Evolutionary conservation across 23 tunicate species (phyloP), one percentile per base, ranked within the genome.

Genomic region (Clavelina lepadiformis): DNA sequence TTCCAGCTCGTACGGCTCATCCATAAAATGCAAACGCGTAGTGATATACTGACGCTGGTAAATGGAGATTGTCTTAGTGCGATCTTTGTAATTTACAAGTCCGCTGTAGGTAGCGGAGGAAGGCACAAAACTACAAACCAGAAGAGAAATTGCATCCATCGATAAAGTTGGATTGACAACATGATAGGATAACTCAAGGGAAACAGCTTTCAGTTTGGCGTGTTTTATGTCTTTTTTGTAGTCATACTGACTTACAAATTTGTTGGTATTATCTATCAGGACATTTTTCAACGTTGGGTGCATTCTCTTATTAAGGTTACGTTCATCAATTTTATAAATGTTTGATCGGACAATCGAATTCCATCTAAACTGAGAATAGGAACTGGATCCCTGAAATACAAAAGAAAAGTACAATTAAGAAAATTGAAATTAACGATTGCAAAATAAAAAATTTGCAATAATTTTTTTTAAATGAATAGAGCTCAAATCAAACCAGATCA

Each of bases 291-390:
- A 11, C 4, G 33, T 51, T 24, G 20, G 28, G 33, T 45, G 56
- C 74, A 50, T 68, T 21, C 33, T 31, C 20, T 30, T 29, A 27
- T 23, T 35, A 31, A 51, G 1, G 45, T 68, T 45, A 6, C 32
- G 31, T 29, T 68, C 65, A 25, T 36, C 55, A 4, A 52, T 8
- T 25, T 25, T 55, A 28, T 51, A 71, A 33, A 28, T 23, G 15
- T 55, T 27, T 25, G 26, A 4, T 1, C 51, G 31, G 1, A 56
- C 52, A 33, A 71, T 55, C 21, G 76, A 4, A 24, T 56, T 35
- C 76, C 76, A 71, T 35, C 65, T 45, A 45, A 44, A 51, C 33
- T 68, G 74, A n/a, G 74, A 28, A 24, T 68, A 28, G 8, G 61
- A 8, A 50, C 34, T 68, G 28, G 44, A 21, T 3, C 26, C 60